phyloP scores from a whole-genome alignment of 1,140 invertebrate genomes.

The Aphaenogaster ashmeadi region DNA sequence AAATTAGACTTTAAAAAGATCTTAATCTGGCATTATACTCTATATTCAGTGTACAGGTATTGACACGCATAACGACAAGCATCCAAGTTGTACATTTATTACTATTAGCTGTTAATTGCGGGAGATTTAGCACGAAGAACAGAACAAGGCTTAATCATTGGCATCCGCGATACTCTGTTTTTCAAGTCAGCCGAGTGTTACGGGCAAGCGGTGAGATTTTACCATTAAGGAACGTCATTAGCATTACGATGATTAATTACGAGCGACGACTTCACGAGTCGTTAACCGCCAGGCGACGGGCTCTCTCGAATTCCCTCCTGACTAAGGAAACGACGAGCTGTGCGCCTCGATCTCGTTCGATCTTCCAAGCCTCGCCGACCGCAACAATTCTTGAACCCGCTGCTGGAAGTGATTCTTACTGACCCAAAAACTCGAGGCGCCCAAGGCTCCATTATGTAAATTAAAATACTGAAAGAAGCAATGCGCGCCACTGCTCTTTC shows the following conservation, averaged over 20 bases:
- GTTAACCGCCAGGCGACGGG: constrained; percentile 35
- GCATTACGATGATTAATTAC: constrained; percentile 71
- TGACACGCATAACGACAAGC: background rate
- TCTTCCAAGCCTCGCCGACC: constrained; percentile 5
- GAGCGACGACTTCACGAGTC: constrained; percentile 54
- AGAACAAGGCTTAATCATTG: constrained; percentile 28
- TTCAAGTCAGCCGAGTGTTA: constrained; percentile 43
- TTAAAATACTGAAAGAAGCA: constrained; percentile 54
- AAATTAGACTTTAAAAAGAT: background rate
- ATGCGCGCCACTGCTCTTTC: constrained; percentile 19
- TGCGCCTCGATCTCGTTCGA: constrained; percentile 52
- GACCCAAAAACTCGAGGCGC: constrained; percentile 42
- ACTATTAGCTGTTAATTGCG: constrained; percentile 48
- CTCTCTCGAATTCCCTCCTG: constrained; percentile 29
- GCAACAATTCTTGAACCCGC: constrained; percentile 31
- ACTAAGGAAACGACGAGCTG: constrained; percentile 38
- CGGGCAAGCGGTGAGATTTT: constrained; percentile 29
- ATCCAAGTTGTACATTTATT: background rate
- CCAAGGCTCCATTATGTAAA: constrained; percentile 51
- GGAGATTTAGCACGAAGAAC: constrained; percentile 28
- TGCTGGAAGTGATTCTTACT: constrained; percentile 52
- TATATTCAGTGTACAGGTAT: background rate
- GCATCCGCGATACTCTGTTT: constrained; percentile 26
- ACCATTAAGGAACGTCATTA: constrained; percentile 57
- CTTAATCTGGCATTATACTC: background rate